phyloP scores from a whole-genome alignment of 2,797 vertebrate species.

The Lepus townsendii region DNA sequence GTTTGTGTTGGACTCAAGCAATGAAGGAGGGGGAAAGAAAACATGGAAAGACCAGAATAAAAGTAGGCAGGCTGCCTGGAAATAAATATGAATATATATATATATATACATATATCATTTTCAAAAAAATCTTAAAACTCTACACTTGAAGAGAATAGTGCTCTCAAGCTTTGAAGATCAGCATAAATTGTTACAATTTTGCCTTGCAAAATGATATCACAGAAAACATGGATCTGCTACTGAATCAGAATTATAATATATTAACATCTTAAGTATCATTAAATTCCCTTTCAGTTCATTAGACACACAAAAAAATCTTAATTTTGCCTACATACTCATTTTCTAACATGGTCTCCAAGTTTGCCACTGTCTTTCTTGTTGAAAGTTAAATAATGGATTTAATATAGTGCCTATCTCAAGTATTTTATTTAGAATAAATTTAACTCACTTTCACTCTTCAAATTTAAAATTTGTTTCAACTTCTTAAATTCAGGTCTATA shows the following conservation, averaged over 20 bases:
- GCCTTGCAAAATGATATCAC: conserved; percentile 58
- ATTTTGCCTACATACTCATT: neutral
- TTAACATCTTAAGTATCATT: conserved; percentile 44
- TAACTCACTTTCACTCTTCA: neutral
- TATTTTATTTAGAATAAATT: neutral
- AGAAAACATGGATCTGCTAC: neutral
- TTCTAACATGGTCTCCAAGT: neutral
- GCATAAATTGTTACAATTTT: conserved; percentile 66
- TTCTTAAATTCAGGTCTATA: conserved; percentile 49
- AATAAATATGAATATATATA: conserved; percentile 86
- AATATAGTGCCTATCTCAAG: neutral
- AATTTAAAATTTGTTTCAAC: conserved; percentile 13
- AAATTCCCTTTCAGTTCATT: conserved; percentile 13
- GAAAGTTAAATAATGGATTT: conserved; percentile 37
- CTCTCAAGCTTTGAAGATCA: conserved; percentile 73
- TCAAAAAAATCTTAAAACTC: conserved; percentile 79
- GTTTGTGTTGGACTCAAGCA: conserved; percentile 87
- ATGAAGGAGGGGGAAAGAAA: conserved; percentile 74
- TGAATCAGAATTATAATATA: conserved; percentile 46
- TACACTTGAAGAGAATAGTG: conserved; percentile 81
- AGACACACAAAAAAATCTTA: conserved; percentile 14
- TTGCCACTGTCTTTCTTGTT: neutral
- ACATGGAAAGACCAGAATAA: conserved; percentile 86
- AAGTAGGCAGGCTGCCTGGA: conserved; percentile 87
- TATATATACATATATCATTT: neutral